These are phyloP conservation scores for Cyphomyrmex costatus DNA, from an alignment of 1,140 invertebrate genomes.

Conservation along the genomic window DNA sequence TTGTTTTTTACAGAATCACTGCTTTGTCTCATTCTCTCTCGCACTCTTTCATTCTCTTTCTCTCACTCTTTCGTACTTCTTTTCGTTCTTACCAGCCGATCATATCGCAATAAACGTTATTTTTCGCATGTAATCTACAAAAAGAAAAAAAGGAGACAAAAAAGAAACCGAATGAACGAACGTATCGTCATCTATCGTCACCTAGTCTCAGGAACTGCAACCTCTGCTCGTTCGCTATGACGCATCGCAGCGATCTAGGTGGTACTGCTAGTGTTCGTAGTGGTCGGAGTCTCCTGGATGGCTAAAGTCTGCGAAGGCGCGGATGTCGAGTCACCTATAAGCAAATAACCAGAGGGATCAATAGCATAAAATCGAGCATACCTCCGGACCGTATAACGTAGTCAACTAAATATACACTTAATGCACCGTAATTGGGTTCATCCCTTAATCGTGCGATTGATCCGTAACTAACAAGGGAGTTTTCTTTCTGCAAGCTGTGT, in stretches of 20 bases:
- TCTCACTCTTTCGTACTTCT: slow-evolving; percentile 60
- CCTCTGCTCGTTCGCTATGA: slow-evolving; percentile 72
- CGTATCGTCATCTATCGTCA: slow-evolving; percentile 76
- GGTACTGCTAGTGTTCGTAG: slow-evolving; percentile 66
- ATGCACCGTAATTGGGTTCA: slow-evolving; percentile 8
- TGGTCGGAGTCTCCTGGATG: slow-evolving; percentile 81
- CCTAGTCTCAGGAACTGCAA: slow-evolving; percentile 84
- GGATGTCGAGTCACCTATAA: slow-evolving; percentile 81
- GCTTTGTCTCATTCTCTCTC: slow-evolving; percentile 57
- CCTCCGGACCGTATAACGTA: neutral
- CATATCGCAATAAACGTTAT: slow-evolving; percentile 66
- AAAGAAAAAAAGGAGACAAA: slow-evolving; percentile 58
- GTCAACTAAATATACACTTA: slow-evolving; percentile 37
- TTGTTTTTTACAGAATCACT: slow-evolving; percentile 76
- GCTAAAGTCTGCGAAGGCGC: slow-evolving; percentile 80
- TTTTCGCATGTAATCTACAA: slow-evolving; percentile 67
- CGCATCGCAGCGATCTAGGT: slow-evolving; percentile 72
- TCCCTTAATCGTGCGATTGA: slow-evolving; percentile 28
- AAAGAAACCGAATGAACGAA: slow-evolving; percentile 50
- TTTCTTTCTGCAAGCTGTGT: neutral
- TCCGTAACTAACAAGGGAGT: neutral
- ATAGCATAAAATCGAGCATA: slow-evolving; percentile 6
- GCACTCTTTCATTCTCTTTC: slow-evolving; percentile 56
- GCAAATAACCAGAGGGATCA: slow-evolving; percentile 18
- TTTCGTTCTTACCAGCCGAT: slow-evolving; percentile 61